These are phyloP conservation scores for Spisula solida DNA, from an alignment of 2,888 invertebrate species.

Conservation along the genomic window DNA sequence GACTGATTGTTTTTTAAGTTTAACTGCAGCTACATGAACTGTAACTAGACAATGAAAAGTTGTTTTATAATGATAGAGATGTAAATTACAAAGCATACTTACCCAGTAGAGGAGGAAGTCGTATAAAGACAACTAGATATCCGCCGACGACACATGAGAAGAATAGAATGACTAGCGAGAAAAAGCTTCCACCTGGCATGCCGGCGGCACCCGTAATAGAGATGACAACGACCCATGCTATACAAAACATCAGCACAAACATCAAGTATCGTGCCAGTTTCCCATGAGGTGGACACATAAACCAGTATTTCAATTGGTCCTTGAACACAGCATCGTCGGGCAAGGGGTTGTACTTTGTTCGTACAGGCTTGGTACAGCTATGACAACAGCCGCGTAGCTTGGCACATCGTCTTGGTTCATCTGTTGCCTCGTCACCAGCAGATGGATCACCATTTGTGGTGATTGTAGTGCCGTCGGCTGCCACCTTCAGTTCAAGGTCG, in stretches of 20 bases:
- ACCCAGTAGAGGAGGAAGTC: conserved; percentile 84
- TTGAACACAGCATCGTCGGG: conserved; percentile 71
- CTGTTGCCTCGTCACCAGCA: not conserved
- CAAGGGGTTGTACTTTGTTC: conserved; percentile 80
- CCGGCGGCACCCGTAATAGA: conserved; percentile 79
- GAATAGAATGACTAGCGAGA: conserved; percentile 83
- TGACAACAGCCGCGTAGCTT: conserved; percentile 65
- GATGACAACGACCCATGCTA: conserved; percentile 79
- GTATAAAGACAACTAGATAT: conserved; percentile 78
- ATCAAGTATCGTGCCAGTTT: conserved; percentile 87
- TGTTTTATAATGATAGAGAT: not conserved
- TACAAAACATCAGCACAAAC: conserved; percentile 73
- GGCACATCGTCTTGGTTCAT: conserved; percentile 64
- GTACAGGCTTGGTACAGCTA: conserved; percentile 74
- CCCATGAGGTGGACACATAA: conserved; percentile 86
- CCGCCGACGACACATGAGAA: conserved; percentile 82
- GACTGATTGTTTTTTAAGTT: no score
- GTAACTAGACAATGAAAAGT: no score
- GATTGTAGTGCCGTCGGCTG: not conserved
- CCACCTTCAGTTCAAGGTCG: conserved; percentile 31
- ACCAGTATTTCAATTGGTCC: conserved; percentile 76
- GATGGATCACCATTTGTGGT: not conserved
- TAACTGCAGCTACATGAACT: no score
- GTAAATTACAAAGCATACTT: conserved; percentile 56
- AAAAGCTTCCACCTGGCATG: conserved; percentile 84